These are phyloP conservation scores for Phocoena phocoena DNA, from an alignment of 2,113 vertebrate species.

Conservation along the genomic window DNA sequence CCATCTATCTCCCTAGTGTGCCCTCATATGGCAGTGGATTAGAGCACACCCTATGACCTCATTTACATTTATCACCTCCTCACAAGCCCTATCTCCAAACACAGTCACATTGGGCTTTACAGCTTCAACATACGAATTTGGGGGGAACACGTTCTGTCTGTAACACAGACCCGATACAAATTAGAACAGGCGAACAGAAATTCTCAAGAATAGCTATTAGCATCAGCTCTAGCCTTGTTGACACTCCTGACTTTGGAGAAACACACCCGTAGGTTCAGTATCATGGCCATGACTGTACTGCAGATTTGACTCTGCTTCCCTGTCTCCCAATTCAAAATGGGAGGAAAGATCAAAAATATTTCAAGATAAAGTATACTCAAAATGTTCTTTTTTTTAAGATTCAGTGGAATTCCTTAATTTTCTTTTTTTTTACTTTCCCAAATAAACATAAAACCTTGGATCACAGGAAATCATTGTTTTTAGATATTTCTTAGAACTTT, in stretches of 20 bases:
- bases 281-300: neutral
- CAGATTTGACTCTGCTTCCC: neutral
- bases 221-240: neutral
- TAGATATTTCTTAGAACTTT: neutral
- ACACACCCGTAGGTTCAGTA: neutral
- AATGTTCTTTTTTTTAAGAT: neutral
- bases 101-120: neutral
- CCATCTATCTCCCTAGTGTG: rapidly evolving
- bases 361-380: neutral
- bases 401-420: neutral
- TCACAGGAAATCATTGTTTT: neutral
- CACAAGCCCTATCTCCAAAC: neutral
- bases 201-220: neutral
- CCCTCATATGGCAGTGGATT: neutral
- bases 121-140: neutral
- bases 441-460: neutral
- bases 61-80: neutral
- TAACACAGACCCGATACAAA: neutral
- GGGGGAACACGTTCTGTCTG: neutral
- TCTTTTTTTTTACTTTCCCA: neutral
- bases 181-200: neutral
- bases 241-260: neutral
- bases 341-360: neutral
- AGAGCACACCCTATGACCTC: neutral
- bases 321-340: neutral